Base-by-base conservation (phyloP, 2,797 vertebrate genomes). In the Mus minutoides region DNA sequence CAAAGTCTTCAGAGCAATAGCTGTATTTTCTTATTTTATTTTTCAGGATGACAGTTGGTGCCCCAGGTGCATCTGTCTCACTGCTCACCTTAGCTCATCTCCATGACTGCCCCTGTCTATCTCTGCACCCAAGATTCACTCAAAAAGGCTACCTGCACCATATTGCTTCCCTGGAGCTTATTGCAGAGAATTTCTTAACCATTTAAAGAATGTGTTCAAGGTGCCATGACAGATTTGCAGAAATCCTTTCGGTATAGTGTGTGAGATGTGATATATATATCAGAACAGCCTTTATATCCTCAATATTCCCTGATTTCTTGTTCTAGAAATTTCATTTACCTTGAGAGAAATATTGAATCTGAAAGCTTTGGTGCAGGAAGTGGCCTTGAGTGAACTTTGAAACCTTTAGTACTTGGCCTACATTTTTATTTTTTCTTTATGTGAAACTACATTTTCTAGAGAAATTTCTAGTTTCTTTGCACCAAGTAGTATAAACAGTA, bases 181-280 rank as follows among this genome's bases (percentile, higher is more conserved):
- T 90, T 77, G 67, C 34, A 62, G 71, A 82, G 46, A 93, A 92
- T 12, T 79, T 76, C 78, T 94, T 79, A 96, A 91, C 92, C 92
- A 90, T 85, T 73, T 96, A 84, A 93, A 95, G 94, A 96, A 90
- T 90, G 86, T 58, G 86, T 58, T 96, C 94, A 78, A 0, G 24
- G 46, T 52, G 76, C 95, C 0, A 10, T 92, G 94, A 94, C 96
- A 89, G 93, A 94, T 93, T 71, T 92, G 80, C 83, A 87, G 9
- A n/a, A 76, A 46, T 85, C 88, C 86, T 95, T 86, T 88, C 3
- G 0, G 67, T 69, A 46, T 84, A 46, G 46, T 12, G 62, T 91
- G 43, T 34, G 54, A 54, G 58, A 95, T 37, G 64, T 54, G 76
- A 58, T 88, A 40, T 40, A 40, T 40, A 62, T 88, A 69, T 92